Evolutionary conservation across 2,113 vertebrate genomes (phyloP), one percentile per base, ranked within the genome.

Genomic region (Pristiophorus japonicus): DNA sequence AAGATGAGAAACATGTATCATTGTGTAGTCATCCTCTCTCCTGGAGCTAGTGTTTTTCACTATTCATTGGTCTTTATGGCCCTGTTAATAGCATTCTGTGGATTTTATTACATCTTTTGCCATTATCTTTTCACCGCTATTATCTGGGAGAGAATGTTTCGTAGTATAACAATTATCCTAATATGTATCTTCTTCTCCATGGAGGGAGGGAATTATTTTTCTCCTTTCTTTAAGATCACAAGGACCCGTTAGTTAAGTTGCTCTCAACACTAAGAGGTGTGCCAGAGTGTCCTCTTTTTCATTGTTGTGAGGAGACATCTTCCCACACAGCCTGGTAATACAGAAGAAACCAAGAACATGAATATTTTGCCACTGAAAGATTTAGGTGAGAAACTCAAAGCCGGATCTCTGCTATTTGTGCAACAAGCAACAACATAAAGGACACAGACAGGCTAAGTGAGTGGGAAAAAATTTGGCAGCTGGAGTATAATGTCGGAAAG

Each of bases 61-160:
- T 42, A 34, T 63, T 63, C 88, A 92, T 92, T 63, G 88, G 62
- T 62, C 30, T 92, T 63, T 92, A 65, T 92, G n/a, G 59, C 88
- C 12, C 12, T n/a, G 59, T 38, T 92, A 81, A 81, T 20, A 63
- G 34, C 62, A 92, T 92, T 63, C 34, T 63, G 18, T 22, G n/a
- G 88, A 92, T 65, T 63, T 63, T 92, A 92, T 92, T 92, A 92
- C 63, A 63, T 38, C 34, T n/a, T 20, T 38, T 92, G 14, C 20
- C 59, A 63, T 92, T 92, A 92, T n/a, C 88, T 63, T 92, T 34
- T 92, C 65, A 42, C n/a, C 59, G 63, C 59, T 92, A 92, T 92
- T 92, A 65, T 42, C 88, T 63, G n/a, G 18, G n/a, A 63, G 4
- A 65, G 18, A 92, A 92, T 92, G 62, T 92, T 92, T 92, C 55